phyloP scores from a whole-genome alignment of 1,140 invertebrate genomes.

The Cepaea nemoralis region DNA sequence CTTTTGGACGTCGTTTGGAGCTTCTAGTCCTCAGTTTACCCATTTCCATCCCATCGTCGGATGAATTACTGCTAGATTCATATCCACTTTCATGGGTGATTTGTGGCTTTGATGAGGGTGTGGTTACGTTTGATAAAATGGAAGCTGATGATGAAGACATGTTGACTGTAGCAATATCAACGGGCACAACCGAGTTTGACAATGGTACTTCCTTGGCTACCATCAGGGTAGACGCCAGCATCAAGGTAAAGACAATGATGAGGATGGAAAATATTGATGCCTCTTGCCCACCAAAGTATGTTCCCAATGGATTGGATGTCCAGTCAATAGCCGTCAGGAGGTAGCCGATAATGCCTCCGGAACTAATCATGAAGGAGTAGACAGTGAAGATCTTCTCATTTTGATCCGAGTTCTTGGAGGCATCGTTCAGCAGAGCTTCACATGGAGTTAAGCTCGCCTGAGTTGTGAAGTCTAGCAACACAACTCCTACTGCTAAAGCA shows the following conservation, averaged over 20 bases:
- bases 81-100: constrained; percentile 43
- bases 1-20: too few relatives aligned
- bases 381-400: constrained; percentile 71
- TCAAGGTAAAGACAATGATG: constrained; percentile 63
- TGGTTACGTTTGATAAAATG: neutral
- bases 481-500: constrained; percentile 69
- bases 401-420: constrained; percentile 64
- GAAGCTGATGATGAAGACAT: neutral
- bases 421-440: constrained; percentile 73
- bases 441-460: constrained; percentile 74
- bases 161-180: constrained; percentile 26
- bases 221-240: constrained; percentile 60
- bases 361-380: constrained; percentile 73
- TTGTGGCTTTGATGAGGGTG: neutral
- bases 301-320: constrained; percentile 64
- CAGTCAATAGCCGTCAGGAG: constrained; percentile 74
- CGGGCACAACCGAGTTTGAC: neutral
- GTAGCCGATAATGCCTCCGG: constrained; percentile 74
- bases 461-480: constrained; percentile 73
- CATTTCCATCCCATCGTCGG: neutral
- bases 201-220: constrained; percentile 62
- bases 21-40: neutral
- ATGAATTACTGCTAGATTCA: constrained; percentile 36
- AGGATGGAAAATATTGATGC: constrained; percentile 66
- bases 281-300: constrained; percentile 68